Conservation (phyloP, 1,140 invertebrate genomes). For the Heliconius himera region DNA sequence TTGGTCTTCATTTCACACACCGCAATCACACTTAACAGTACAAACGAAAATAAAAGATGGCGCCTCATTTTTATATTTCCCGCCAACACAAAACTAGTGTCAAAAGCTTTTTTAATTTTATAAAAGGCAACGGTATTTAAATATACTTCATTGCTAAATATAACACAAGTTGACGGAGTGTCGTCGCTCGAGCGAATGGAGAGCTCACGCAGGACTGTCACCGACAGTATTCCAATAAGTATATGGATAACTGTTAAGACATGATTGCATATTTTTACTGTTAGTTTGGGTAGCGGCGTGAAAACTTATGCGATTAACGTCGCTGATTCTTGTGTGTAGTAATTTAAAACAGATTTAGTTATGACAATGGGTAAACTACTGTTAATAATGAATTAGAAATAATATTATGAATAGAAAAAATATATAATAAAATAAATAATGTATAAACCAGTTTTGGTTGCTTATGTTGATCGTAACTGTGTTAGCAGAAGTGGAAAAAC, state of each 20-base stretch:
- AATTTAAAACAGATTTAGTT: not conserved
- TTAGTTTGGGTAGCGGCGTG: slow-evolving; percentile 54
- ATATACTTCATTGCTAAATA: slow-evolving; percentile 49
- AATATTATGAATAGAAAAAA: not conserved
- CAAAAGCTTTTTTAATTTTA: slow-evolving; percentile 44
- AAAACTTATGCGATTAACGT: slow-evolving; percentile 43
- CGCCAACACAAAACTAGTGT: slow-evolving; percentile 49
- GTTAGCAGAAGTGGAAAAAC: not conserved
- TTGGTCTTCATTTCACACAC: slow-evolving; percentile 69
- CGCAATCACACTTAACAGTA: slow-evolving; percentile 52
- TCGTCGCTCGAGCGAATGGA: slow-evolving; percentile 57
- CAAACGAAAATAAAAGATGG: slow-evolving; percentile 50
- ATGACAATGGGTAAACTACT: not conserved
- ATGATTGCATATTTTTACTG: slow-evolving; percentile 60
- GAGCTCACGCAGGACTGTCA: slow-evolving; percentile 48
- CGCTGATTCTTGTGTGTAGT: not conserved
- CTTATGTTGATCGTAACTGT: not conserved
- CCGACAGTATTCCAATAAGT: slow-evolving; percentile 60
- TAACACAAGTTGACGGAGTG: slow-evolving; percentile 63
- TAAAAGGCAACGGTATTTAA: slow-evolving; percentile 34
- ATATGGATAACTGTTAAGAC: slow-evolving; percentile 66
- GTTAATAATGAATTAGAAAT: not conserved
- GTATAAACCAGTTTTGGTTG: not conserved
- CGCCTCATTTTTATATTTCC: slow-evolving; percentile 61
- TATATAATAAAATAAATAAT: not conserved